Evolutionary conservation across 1,140 invertebrate genomes (phyloP).

Genomic region (Drosophila nikananu): DNA sequence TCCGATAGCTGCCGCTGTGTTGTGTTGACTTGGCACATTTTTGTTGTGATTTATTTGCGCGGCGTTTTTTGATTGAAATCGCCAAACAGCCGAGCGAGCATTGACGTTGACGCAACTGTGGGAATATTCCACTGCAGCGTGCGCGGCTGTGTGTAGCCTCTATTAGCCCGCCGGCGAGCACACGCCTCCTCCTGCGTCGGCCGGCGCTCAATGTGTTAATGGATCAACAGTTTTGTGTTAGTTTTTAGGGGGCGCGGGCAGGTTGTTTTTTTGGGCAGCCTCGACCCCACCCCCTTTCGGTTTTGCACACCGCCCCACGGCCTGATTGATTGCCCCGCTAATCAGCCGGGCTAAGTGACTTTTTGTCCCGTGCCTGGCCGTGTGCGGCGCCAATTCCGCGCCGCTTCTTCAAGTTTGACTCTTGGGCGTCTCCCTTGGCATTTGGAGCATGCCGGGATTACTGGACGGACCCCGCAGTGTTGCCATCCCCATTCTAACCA

Average conservation of each 20-base stretch:
- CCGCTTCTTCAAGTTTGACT: slow-evolving; percentile 7
- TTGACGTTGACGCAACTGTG: slow-evolving; percentile 72
- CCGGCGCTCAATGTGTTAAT: slow-evolving; percentile 67
- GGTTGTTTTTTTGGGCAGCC: slow-evolving; percentile 62
- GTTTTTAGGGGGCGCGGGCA: slow-evolving; percentile 38
- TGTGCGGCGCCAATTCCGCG: slow-evolving; percentile 53
- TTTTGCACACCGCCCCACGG: slow-evolving; percentile 19
- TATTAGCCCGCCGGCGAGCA: slow-evolving; percentile 23
- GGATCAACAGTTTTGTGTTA: slow-evolving; percentile 72
- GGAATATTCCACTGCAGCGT: slow-evolving; percentile 79
- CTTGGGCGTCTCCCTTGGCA: slow-evolving; percentile 38
- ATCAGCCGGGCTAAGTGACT: slow-evolving; percentile 54
- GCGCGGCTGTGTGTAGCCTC: slow-evolving; percentile 52
- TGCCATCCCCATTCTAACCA: not conserved
- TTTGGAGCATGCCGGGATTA: slow-evolving; percentile 55
- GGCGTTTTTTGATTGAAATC: slow-evolving; percentile 71
- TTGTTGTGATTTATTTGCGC: slow-evolving; percentile 71
- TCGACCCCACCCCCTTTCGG: slow-evolving; percentile 27
- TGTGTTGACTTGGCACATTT: slow-evolving; percentile 78
- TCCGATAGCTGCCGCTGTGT: slow-evolving; percentile 47
- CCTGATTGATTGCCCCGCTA: slow-evolving; percentile 62
- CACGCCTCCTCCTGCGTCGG: slow-evolving; percentile 41
- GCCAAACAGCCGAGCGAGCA: slow-evolving; percentile 28
- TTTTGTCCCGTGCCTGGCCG: slow-evolving; percentile 57
- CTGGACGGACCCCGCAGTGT: slow-evolving; percentile 19